Conservation (phyloP, 1,140 invertebrate genomes). For the Adelges cooleyi region DNA sequence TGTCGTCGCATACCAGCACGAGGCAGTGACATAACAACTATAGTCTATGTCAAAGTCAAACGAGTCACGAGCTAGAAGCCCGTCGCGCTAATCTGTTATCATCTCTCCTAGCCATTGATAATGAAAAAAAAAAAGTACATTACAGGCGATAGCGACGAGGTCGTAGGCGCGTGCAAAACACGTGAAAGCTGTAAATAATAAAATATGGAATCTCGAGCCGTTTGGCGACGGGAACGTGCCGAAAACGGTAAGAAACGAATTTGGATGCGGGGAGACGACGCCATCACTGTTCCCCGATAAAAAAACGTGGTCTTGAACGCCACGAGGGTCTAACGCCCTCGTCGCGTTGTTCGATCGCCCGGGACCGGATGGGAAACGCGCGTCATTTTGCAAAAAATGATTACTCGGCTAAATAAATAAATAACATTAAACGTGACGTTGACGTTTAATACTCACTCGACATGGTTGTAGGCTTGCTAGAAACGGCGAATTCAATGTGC, state of each 20-base stretch:
- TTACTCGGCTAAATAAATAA: background rate
- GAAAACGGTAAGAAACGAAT: too few species aligned
- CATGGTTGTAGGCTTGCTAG: background rate
- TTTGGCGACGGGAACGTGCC: too few species aligned
- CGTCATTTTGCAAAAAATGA: background rate
- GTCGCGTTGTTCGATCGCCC: background rate
- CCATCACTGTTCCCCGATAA: background rate
- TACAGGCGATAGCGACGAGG: background rate
- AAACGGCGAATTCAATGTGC: background rate
- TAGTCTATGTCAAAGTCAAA: too few species aligned
- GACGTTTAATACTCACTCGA: background rate
- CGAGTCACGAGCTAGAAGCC: too few species aligned
- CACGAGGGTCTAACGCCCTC: background rate
- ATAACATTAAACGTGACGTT: background rate
- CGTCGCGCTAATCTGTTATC: constrained; percentile 11
- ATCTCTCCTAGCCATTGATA: too few species aligned
- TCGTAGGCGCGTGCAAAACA: constrained; percentile 11
- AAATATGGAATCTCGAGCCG: too few species aligned
- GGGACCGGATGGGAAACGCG: too few species aligned
- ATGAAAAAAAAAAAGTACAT: too few species aligned
- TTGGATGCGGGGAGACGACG: too few species aligned
- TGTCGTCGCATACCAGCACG: too few species aligned
- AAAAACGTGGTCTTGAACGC: background rate
- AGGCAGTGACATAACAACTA: too few species aligned
- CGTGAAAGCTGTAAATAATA: background rate